Evolutionary conservation across 2,888 invertebrate genomes (phyloP).

Genomic region (Rhagophthalmus giganteus): DNA sequence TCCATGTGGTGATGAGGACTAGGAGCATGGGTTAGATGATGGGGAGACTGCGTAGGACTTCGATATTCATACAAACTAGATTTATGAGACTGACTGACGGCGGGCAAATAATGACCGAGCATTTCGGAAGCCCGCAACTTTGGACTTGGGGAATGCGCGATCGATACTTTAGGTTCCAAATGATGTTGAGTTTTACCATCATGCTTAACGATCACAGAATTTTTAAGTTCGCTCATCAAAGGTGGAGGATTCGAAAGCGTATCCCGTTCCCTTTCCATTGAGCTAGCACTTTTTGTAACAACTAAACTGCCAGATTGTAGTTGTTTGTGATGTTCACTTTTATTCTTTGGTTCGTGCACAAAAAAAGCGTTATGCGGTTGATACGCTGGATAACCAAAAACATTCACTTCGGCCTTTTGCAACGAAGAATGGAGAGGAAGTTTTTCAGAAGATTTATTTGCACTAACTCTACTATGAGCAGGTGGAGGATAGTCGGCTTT

Average conservation of each 20-base stretch:
- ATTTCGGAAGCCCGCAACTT: slow-evolving; percentile 61
- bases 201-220: slow-evolving; percentile 79
- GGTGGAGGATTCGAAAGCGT: slow-evolving; percentile 68
- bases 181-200: slow-evolving; percentile 67
- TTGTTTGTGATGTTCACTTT: slow-evolving; percentile 57
- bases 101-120: slow-evolving; percentile 60
- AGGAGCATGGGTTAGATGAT: slow-evolving; percentile 51
- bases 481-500: slow-evolving; percentile 58
- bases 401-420: slow-evolving; percentile 69
- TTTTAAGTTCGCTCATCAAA: slow-evolving; percentile 69
- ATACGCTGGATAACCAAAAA: slow-evolving; percentile 69
- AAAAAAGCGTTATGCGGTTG: slow-evolving; percentile 54
- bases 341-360: slow-evolving; percentile 64
- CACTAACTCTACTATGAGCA: slow-evolving; percentile 51
- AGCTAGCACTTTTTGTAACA: slow-evolving; percentile 52
- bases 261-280: slow-evolving; percentile 46
- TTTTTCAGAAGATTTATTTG: slow-evolving; percentile 48
- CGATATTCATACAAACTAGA: slow-evolving; percentile 51
- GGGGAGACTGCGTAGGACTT: slow-evolving; percentile 56
- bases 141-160: slow-evolving; percentile 62
- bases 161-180: slow-evolving; percentile 57
- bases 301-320: slow-evolving; percentile 45
- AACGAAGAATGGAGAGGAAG: slow-evolving; percentile 45
- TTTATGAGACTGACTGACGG: slow-evolving; percentile 55
- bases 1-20: slow-evolving; percentile 50